Base-by-base conservation (phyloP, 1,140 invertebrate genomes). In the Drosophila bocki region DNA sequence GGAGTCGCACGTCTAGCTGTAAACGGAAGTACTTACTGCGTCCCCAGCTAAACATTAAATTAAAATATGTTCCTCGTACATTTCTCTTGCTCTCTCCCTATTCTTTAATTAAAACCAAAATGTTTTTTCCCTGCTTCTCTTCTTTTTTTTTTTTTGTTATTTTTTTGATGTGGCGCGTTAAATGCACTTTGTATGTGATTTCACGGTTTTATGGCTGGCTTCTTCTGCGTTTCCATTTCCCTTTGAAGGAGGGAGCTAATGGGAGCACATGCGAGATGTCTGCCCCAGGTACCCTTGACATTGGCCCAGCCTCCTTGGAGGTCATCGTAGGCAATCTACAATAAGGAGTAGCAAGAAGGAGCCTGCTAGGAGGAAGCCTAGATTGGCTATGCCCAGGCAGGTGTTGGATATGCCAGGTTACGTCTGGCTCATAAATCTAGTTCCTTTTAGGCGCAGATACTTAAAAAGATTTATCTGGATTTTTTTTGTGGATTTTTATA, bases 171-270 rank as follows among this genome's bases (percentile, higher is more conserved):
- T 67, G 47, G 65, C 56, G 76, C 71, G 76, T 83, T 74, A 88
- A 87, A 87, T 87, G 80, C 83, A 88, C 82, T 87, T 87, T 88
- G 83, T 87, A 87, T 87, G 80, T 87, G 84, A 87, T 87, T 87
- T 87, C 84, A 88, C 68, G 83, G 76, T 80, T 87, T 87, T 83
- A 87, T 71, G 80, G 57, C 72, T 64, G 81, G 57, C 62, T 72
- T 50, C 51, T 33, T 17, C 19, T 35, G 64, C 69, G 69, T 71
- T 63, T 64, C 58, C 48, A 62, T 50, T 57, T 29, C 44, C 62
- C 41, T 47, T 22, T 51, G 50, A n/a, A 42, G 33, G 17, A 35
- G 53, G 44, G 32, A 80, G 48, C 76, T 84, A 83, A 83, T 80
- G 77, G 63, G 53, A 37, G 75, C 56, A 76, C 72, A 50, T 68